Percentiles rank a stretch among this genome's conserved stretches.
These are phyloP conservation scores for Chlorops oryzae DNA, from an alignment of 1,140 invertebrate species.

Conservation along the genomic window DNA sequence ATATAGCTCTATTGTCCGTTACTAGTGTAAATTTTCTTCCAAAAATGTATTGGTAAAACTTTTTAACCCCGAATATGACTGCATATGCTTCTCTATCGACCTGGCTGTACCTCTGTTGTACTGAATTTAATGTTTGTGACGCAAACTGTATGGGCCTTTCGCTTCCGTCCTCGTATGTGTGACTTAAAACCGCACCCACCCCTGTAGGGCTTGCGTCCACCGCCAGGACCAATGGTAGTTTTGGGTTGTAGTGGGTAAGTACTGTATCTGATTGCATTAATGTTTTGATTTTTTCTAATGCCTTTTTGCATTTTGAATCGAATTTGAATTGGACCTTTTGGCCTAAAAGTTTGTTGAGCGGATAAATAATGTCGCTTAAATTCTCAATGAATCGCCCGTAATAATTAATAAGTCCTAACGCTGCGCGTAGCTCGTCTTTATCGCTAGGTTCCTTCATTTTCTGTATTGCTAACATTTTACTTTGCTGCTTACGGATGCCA, in stretches of 20 bases:
- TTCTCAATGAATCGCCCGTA: constrained; percentile 17
- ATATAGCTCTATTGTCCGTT: constrained; percentile 51
- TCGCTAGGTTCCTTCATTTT: constrained; percentile 18
- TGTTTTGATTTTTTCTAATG: constrained; percentile 30
- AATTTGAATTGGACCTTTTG: constrained; percentile 23
- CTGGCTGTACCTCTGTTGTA: constrained; percentile 51
- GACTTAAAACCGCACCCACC: constrained; percentile 49
- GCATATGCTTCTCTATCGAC: constrained; percentile 53
- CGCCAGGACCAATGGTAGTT: constrained; percentile 50
- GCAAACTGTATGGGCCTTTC: constrained; percentile 50
- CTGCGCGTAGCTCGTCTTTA: constrained; percentile 22
- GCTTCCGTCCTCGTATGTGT: constrained; percentile 33
- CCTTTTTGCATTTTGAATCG: constrained; percentile 19
- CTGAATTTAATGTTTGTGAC: constrained; percentile 46
- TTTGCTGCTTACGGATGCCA: constrained; percentile 20
- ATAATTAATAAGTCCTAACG: constrained; percentile 19
- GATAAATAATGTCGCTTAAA: constrained; percentile 13
- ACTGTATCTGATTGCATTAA: constrained; percentile 28
- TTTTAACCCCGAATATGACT: constrained; percentile 49
- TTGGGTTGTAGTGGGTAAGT: constrained; percentile 46
- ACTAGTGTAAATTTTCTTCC: constrained; percentile 47
- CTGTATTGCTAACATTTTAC: constrained; percentile 18
- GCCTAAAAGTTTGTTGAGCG: constrained; percentile 26
- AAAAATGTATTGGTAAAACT: constrained; percentile 52
- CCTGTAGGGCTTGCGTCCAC: constrained; percentile 46